A percentile compares a stretch with the other conserved stretches of the same genome.
phyloP scores from a whole-genome alignment of 1,140 invertebrate species.

The Rhagoletis pomonella region DNA sequence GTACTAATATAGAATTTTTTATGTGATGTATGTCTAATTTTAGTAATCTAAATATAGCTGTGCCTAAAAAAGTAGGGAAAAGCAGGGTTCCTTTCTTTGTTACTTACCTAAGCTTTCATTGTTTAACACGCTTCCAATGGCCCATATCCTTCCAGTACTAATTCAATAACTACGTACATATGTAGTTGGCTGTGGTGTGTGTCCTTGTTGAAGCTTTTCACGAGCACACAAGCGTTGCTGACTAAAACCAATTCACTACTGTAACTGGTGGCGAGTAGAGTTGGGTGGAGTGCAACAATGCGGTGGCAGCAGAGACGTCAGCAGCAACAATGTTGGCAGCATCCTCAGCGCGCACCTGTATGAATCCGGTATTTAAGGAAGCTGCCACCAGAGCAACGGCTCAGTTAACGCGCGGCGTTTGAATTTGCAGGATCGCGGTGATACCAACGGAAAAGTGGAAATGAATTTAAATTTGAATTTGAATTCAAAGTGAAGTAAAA shows the following conservation, averaged over 20 bases:
- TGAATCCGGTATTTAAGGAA: conserved; percentile 70
- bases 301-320: not conserved
- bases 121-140: too few relatives aligned
- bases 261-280: not conserved
- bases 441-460: conserved; percentile 17
- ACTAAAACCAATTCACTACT: not conserved
- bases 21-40: too few relatives aligned
- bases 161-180: not conserved
- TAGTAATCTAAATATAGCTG: too few relatives aligned
- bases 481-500: too few relatives aligned
- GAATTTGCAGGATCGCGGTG: conserved; percentile 59
- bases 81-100: too few relatives aligned
- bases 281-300: not conserved
- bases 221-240: not conserved
- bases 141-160: not conserved
- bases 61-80: too few relatives aligned
- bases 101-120: too few relatives aligned
- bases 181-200: not conserved
- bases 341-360: conserved; percentile 55
- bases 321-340: conserved; percentile 22
- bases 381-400: conserved; percentile 69
- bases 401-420: conserved; percentile 72
- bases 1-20: too few relatives aligned
- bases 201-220: conserved; percentile 1
- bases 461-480: not conserved